Conservation (phyloP, 2,888 invertebrate species). For the Clusia tigrina region DNA sequence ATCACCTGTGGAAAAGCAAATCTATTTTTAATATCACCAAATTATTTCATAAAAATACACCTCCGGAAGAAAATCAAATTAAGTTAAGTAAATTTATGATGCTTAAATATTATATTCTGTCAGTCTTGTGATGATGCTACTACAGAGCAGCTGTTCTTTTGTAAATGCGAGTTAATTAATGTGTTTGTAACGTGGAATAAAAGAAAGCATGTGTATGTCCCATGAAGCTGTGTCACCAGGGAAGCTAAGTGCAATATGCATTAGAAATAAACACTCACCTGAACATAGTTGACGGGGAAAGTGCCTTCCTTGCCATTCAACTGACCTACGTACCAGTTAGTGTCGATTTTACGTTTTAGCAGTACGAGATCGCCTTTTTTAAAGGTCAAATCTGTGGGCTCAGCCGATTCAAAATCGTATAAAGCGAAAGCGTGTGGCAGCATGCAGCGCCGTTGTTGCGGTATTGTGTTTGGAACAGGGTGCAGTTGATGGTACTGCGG, state of each 20-base stretch:
- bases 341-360: slow-evolving; percentile 80
- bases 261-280: too few species aligned
- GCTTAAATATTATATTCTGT: too few species aligned
- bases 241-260: too few species aligned
- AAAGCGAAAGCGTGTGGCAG: slow-evolving; percentile 86
- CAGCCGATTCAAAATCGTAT: slow-evolving; percentile 86
- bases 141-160: too few species aligned
- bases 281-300: slow-evolving; percentile 85
- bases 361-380: slow-evolving; percentile 85
- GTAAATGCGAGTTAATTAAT: neutral
- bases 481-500: slow-evolving; percentile 17
- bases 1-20: slow-evolving; percentile 61
- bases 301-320: slow-evolving; percentile 79
- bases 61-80: too few species aligned
- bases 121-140: too few species aligned
- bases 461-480: slow-evolving; percentile 11
- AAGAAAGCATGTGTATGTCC: too few species aligned
- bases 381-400: slow-evolving; percentile 83
- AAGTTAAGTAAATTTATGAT: too few species aligned
- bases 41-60: too few species aligned
- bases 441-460: slow-evolving; percentile 48
- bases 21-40: too few species aligned
- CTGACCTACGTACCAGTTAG: slow-evolving; percentile 88
- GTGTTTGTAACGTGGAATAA: neutral
- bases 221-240: too few species aligned